Conservation (phyloP, 1,140 invertebrate genomes). For the Drosophila subpulchrella region DNA sequence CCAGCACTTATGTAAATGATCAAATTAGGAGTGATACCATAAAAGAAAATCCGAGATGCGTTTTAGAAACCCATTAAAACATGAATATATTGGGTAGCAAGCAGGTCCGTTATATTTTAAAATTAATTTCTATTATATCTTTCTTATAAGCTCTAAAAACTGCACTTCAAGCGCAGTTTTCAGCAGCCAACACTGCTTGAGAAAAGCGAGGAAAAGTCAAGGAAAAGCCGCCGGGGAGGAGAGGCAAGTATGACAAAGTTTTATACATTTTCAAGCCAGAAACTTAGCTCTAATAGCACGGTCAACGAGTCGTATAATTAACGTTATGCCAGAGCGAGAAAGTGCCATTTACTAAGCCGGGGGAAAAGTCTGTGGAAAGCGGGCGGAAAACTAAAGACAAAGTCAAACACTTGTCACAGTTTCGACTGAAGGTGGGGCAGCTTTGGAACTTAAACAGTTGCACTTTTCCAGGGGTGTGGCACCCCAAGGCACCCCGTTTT, state of each 20-base stretch:
- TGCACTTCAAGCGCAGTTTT: conserved; percentile 1
- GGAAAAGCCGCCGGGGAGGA: conserved; percentile 11
- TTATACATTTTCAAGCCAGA: conserved; percentile 67
- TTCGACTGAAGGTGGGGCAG: conserved; percentile 17
- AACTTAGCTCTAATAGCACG: conserved; percentile 68
- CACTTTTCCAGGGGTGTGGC: conserved; percentile 60
- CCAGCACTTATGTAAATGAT: background rate
- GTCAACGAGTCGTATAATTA: conserved; percentile 82
- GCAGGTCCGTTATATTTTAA: background rate
- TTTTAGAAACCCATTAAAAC: background rate
- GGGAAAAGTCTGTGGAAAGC: conserved; percentile 11
- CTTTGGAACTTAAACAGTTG: conserved; percentile 57
- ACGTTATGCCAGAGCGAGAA: conserved; percentile 55
- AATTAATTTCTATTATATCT: background rate
- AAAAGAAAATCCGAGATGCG: background rate
- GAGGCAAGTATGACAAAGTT: conserved; percentile 68
- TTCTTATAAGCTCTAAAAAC: background rate
- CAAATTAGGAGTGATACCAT: too few relatives aligned
- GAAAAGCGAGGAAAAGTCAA: conserved; percentile 2
- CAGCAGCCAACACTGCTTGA: background rate
- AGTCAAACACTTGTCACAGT: conserved; percentile 75
- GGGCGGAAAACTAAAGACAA: conserved; percentile 67
- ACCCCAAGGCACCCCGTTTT: conserved; percentile 2
- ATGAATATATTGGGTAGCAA: background rate
- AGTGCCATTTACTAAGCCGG: conserved; percentile 32